A percentile compares a stretch with the other conserved stretches of the same genome.
Evolutionary conservation across 1,140 invertebrate genomes (phyloP).

Genomic region (Bombus fervidus): DNA sequence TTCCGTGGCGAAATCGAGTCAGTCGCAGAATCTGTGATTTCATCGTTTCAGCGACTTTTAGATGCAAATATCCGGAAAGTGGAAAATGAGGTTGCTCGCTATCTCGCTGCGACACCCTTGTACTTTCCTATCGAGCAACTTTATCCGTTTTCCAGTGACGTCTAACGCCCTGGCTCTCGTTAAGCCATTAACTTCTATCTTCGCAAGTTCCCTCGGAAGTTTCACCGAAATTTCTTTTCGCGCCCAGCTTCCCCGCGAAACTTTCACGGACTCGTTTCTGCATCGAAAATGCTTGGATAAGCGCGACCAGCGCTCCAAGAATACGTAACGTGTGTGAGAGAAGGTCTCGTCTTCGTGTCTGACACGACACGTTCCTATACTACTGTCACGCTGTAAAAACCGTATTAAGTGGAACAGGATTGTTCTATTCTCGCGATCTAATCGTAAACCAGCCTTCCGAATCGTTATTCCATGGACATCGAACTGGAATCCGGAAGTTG

Average conservation of each 20-base stretch:
- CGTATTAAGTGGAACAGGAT: neutral
- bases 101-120: neutral
- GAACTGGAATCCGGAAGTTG: neutral
- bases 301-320: neutral
- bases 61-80: conserved; percentile 22
- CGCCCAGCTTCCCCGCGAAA: neutral
- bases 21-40: neutral
- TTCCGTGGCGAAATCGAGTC: neutral
- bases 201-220: neutral
- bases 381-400: neutral
- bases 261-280: neutral
- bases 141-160: neutral
- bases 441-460: too few relatives aligned
- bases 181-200: conserved; percentile 14
- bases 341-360: neutral
- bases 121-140: conserved; percentile 9
- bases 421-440: neutral
- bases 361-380: neutral
- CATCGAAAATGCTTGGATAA: neutral
- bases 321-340: neutral
- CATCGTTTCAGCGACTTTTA: conserved; percentile 8
- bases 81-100: neutral
- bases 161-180: neutral
- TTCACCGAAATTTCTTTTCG: neutral
- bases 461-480: neutral